phyloP scores from a whole-genome alignment of 2,113 vertebrate species.

The Emydocephalus ijimae region DNA sequence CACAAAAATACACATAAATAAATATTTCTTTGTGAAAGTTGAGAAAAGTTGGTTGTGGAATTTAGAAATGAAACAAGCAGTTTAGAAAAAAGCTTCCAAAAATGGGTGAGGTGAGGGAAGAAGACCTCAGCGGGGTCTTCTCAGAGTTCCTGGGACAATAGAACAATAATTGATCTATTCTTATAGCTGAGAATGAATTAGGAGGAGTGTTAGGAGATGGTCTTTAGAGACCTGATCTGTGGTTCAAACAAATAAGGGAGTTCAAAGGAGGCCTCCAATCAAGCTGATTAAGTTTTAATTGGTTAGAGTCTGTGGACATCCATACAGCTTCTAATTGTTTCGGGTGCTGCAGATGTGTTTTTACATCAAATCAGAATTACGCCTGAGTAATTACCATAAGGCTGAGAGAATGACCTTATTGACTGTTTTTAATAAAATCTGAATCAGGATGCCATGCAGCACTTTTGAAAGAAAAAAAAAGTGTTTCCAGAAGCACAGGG shows the following conservation, averaged over 20 bases:
- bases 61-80: neutral
- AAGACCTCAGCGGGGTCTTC: no score
- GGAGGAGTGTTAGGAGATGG: neutral
- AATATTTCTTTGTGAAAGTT: neutral
- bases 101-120: no score
- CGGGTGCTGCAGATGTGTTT: neutral
- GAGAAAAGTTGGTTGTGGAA: neutral
- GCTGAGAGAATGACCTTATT: neutral
- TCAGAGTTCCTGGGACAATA: neutral
- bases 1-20: neutral
- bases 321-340: neutral
- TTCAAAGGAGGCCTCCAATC: neutral
- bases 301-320: neutral
- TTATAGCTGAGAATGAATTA: neutral
- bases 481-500: neutral
- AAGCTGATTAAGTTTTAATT: slow-evolving; percentile 14
- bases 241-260: neutral
- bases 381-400: neutral
- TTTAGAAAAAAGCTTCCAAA: neutral
- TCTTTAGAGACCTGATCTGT: slow-evolving; percentile 10
- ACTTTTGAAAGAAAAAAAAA: neutral
- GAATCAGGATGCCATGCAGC: neutral
- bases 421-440: neutral
- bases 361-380: neutral
- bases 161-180: neutral